Evolutionary conservation across 2,113 vertebrate genomes (phyloP).

Genomic region (Suricata suricatta): DNA sequence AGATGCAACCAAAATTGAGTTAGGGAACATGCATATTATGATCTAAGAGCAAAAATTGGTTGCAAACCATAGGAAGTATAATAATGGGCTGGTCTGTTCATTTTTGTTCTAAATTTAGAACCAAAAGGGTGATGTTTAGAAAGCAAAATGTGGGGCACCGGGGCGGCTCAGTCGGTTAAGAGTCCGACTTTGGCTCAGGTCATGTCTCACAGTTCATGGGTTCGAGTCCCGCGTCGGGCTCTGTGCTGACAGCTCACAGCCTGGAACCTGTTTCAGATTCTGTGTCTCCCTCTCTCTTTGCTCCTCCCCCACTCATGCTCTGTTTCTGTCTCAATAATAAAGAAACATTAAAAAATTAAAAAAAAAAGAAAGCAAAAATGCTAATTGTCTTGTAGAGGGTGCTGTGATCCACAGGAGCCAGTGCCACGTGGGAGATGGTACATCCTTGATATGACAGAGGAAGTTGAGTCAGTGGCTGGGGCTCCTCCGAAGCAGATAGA

Average conservation of each 20-base stretch:
- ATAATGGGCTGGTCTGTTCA: slow-evolving; percentile 4
- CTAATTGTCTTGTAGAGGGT: neutral
- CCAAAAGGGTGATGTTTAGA: neutral
- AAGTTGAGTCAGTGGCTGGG: neutral
- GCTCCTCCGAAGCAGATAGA: neutral
- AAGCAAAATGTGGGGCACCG: neutral
- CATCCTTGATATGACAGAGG: neutral
- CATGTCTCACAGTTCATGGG: too few species aligned
- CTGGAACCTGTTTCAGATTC: too few species aligned
- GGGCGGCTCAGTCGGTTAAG: too few species aligned
- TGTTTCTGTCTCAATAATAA: too few species aligned
- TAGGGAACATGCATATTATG: neutral
- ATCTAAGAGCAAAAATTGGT: slow-evolving; percentile 15
- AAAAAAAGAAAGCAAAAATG: neutral
- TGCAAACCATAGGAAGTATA: neutral
- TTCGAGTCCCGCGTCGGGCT: too few species aligned
- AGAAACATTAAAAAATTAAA: too few species aligned
- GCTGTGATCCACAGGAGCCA: neutral
- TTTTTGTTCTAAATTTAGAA: slow-evolving; percentile 57
- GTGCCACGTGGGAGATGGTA: neutral
- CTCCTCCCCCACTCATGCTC: too few species aligned
- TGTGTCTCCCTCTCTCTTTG: too few species aligned
- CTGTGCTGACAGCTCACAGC: too few species aligned
- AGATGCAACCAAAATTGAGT: slow-evolving; percentile 27
- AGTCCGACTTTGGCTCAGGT: too few species aligned